Base-by-base conservation (phyloP, 1,140 invertebrate genomes). In the Lasaia peninsularis region DNA sequence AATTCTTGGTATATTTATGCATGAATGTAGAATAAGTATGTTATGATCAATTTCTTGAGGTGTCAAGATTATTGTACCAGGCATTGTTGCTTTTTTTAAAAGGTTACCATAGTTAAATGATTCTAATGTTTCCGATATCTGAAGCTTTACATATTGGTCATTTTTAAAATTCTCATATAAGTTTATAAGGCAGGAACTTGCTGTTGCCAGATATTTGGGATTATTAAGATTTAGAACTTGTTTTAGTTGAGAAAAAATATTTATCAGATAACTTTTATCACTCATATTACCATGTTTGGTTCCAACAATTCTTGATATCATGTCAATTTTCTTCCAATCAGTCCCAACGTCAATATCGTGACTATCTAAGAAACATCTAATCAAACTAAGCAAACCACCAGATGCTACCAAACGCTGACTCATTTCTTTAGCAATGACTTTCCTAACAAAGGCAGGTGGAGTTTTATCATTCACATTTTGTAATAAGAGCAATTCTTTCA, bases 401-500 rank as follows among this genome's bases (percentile, higher is more conserved):
- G 91, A 72, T 63, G 89, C 78, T 40, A 91, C 74, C 16, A 95
- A 78, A 52, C 90, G 88, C 16, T 89, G 69, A 28, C 91, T 91
- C 60, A 96, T 76, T 65, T 92, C 91, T 52, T 90, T 90, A 50
- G 89, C 88, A 62, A 93, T 91, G n/a, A 88, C 77, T 77, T 80
- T 87, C 66, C 91, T 91, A 40, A 94, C 86, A 92, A 94, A 96
- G 6, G 68, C 71, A 14, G 94, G 94, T 33, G 92, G 81, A 16
- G 91, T 89, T 28, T 91, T 83, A 33, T 89, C 86, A 67, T 75
- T 71, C 6, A 89, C 74, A 71, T 93, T 92, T 76, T 93, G 91
- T 50, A 95, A 83, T 16, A 94, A 73, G 87, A 95, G 90, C 9
- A 95, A 85, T 85, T 94, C 94, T 81, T 92, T 93, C 62, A 95